phyloP scores from a whole-genome alignment of 2,888 invertebrate species.

The Drosophila recens region DNA sequence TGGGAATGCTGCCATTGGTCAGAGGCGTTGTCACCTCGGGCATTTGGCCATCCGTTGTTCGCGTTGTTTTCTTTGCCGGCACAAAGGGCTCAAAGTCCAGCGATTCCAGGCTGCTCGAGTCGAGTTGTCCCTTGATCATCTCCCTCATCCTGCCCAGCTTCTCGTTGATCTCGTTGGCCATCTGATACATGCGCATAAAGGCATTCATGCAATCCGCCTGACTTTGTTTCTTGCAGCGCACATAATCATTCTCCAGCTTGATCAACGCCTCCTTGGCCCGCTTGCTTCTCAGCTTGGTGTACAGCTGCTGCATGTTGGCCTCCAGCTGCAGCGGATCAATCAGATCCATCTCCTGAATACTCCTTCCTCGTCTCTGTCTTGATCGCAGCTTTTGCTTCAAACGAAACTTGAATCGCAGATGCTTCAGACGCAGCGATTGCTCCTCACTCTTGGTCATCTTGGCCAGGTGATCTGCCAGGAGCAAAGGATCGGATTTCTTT shows the following conservation, averaged over 20 bases:
- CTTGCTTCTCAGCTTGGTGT: conserved; percentile 77
- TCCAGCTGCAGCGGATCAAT: conserved; percentile 75
- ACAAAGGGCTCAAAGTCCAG: conserved; percentile 32
- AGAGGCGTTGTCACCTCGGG: conserved; percentile 29
- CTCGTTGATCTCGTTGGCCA: conserved; percentile 81
- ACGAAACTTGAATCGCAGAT: conserved; percentile 58
- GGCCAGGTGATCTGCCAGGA: not conserved
- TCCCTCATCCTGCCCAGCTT: conserved; percentile 82
- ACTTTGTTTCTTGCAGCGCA: conserved; percentile 78
- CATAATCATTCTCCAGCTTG: conserved; percentile 77
- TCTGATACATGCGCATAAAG: conserved; percentile 81
- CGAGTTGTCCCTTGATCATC: conserved; percentile 74
- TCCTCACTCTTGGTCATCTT: conserved; percentile 36
- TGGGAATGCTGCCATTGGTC: conserved; percentile 16
- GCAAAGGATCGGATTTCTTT: conserved; percentile 18
- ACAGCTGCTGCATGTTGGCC: conserved; percentile 71
- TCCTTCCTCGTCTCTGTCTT: conserved; percentile 23
- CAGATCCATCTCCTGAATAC: conserved; percentile 39
- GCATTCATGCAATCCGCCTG: conserved; percentile 77
- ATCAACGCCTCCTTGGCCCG: conserved; percentile 72
- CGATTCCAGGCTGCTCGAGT: conserved; percentile 54
- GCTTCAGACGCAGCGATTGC: conserved; percentile 51
- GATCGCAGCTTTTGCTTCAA: conserved; percentile 39
- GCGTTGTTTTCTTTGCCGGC: conserved; percentile 11
- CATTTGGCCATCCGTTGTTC: conserved; percentile 9